Evolutionary conservation across 2,113 vertebrate species (phyloP).

Genomic region (Apeltes quadracus): DNA sequence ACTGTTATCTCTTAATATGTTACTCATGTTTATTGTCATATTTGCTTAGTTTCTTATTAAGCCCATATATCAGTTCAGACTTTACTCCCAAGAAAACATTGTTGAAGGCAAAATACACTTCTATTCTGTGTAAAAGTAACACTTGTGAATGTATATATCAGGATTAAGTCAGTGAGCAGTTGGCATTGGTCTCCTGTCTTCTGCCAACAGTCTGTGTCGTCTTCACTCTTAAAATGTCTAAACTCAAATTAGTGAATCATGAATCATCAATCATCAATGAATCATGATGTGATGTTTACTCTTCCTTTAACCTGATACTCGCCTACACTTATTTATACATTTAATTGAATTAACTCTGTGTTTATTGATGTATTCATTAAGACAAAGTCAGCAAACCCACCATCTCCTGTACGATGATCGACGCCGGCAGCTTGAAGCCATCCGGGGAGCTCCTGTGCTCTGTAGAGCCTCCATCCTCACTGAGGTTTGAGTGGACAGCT

Average conservation of each 20-base stretch:
- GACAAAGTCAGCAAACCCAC: conserved; percentile 48
- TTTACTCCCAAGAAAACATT: not conserved
- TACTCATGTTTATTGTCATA: conserved; percentile 3
- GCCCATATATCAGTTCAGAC: not conserved
- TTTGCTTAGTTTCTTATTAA: not conserved
- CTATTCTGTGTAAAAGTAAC: not conserved
- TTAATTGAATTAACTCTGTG: not conserved
- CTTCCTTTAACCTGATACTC: not conserved
- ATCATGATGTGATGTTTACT: not conserved
- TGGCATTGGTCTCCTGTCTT: not conserved
- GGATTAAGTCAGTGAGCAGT: not conserved
- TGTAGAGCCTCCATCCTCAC: not conserved
- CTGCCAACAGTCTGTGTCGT: not conserved
- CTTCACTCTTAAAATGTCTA: too few species aligned
- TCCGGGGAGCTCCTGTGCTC: conserved; percentile 52
- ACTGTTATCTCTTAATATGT: conserved; percentile 21
- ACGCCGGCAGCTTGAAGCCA: not conserved
- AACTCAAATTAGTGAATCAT: not conserved
- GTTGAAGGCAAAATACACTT: too few species aligned
- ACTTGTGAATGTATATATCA: not conserved
- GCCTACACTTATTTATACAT: not conserved
- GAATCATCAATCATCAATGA: too few species aligned
- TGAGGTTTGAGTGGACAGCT: conserved; percentile 46
- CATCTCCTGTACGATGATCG: conserved; percentile 51
- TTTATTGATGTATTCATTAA: conserved; percentile 6